Percentiles rank a stretch among this genome's conserved stretches.
Conservation (phyloP, 2,888 invertebrate genomes). For the Rapana venosa region DNA sequence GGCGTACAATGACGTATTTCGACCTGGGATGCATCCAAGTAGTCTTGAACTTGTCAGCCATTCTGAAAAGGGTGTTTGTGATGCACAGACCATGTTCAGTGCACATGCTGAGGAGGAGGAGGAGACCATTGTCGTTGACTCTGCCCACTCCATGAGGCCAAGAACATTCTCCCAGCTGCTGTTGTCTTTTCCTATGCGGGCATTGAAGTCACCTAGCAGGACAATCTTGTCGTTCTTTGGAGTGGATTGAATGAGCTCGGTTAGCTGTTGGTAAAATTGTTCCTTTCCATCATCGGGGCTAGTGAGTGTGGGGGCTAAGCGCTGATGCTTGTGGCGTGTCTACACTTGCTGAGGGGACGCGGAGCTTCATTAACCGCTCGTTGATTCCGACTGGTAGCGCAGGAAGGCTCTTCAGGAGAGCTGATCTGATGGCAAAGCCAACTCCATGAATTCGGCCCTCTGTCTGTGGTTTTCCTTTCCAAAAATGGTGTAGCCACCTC, state of each 20-base stretch:
- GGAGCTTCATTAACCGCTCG: conserved; percentile 28
- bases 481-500: conserved; percentile 2
- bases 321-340: neutral
- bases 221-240: conserved; percentile 7
- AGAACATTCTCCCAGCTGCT: neutral
- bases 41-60: conserved; percentile 4
- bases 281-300: conserved; percentile 32
- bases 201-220: conserved; percentile 36
- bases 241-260: neutral
- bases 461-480: no score
- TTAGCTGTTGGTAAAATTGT: neutral
- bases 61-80: neutral
- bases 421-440: conserved; percentile 19
- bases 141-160: neutral
- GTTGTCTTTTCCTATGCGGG: conserved; percentile 17
- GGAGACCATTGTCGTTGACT: neutral
- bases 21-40: conserved; percentile 13
- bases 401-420: neutral
- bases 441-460: neutral
- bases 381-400: neutral
- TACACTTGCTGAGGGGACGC: neutral
- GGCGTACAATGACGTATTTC: no score
- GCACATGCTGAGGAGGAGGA: neutral
- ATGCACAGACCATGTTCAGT: neutral
- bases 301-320: conserved; percentile 35